Evolutionary conservation across 2,797 vertebrate species (phyloP).

Genomic region (Alexandromys oeconomus): DNA sequence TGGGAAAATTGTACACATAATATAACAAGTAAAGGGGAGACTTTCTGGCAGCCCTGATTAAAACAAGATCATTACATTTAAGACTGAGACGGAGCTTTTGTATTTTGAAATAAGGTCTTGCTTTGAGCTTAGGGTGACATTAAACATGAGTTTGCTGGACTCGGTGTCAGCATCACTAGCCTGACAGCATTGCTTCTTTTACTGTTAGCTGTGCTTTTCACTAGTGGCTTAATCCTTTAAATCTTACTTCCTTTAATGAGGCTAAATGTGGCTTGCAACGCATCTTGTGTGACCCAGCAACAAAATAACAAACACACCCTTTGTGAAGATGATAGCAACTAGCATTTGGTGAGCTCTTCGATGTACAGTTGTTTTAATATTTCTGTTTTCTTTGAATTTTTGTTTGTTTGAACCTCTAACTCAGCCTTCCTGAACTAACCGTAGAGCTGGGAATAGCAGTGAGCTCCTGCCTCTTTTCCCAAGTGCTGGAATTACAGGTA

Average conservation of each 20-base stretch:
- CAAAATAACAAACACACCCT: background rate
- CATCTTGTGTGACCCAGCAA: slow-evolving; percentile 43
- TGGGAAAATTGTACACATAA: background rate
- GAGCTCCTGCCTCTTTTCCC: background rate
- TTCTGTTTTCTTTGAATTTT: background rate
- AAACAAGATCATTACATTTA: slow-evolving; percentile 6
- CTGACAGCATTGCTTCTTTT: background rate
- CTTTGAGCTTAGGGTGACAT: background rate
- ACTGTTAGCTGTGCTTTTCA: background rate
- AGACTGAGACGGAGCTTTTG: background rate
- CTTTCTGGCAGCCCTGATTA: background rate
- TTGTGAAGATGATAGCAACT: background rate
- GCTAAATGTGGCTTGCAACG: background rate
- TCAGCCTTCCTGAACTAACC: background rate
- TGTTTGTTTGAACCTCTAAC: background rate
- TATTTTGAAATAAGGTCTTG: background rate
- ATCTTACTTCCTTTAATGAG: background rate
- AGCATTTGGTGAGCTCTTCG: background rate
- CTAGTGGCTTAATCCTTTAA: slow-evolving; percentile 1
- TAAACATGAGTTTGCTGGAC: background rate
- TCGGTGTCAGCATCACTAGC: background rate
- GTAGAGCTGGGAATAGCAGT: no score
- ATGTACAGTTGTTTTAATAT: background rate
- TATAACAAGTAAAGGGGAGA: background rate
- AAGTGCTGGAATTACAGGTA: background rate